These are phyloP conservation scores for Heliconius congener DNA, from an alignment of 1,140 invertebrate species.

Conservation along the genomic window DNA sequence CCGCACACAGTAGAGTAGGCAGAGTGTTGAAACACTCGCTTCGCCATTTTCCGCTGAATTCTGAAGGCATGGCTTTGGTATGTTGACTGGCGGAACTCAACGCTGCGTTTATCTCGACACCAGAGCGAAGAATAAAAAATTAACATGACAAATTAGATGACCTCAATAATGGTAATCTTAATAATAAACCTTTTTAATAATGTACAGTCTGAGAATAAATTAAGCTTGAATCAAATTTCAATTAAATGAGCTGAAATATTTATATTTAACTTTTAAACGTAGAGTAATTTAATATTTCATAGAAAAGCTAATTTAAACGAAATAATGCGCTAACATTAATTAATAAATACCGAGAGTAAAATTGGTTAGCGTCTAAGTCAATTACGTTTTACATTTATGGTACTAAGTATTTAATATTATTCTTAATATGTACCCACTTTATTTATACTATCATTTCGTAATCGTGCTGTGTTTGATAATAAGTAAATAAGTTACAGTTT, in stretches of 20 bases:
- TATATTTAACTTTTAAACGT: conserved; percentile 1
- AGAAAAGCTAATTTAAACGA: conserved; percentile 7
- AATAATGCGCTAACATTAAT: neutral
- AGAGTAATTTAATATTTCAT: neutral
- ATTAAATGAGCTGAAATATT: neutral
- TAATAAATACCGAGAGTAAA: neutral
- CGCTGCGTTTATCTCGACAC: too few species aligned
- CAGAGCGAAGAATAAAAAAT: too few species aligned
- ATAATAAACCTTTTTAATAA: neutral
- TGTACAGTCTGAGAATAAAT: neutral
- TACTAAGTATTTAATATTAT: neutral
- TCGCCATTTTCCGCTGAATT: too few species aligned
- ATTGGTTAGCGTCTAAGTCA: neutral
- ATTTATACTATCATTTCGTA: neutral
- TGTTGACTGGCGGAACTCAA: too few species aligned
- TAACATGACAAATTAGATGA: too few species aligned
- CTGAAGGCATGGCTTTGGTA: too few species aligned
- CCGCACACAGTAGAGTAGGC: too few species aligned
- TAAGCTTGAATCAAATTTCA: neutral
- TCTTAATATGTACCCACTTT: neutral
- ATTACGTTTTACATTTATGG: neutral
- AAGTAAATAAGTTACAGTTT: neutral
- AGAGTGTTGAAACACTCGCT: too few species aligned
- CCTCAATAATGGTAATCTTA: neutral
- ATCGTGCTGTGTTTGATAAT: neutral